Evolutionary conservation across 2,113 vertebrate genomes (phyloP).

Genomic region (Mobula hypostoma): DNA sequence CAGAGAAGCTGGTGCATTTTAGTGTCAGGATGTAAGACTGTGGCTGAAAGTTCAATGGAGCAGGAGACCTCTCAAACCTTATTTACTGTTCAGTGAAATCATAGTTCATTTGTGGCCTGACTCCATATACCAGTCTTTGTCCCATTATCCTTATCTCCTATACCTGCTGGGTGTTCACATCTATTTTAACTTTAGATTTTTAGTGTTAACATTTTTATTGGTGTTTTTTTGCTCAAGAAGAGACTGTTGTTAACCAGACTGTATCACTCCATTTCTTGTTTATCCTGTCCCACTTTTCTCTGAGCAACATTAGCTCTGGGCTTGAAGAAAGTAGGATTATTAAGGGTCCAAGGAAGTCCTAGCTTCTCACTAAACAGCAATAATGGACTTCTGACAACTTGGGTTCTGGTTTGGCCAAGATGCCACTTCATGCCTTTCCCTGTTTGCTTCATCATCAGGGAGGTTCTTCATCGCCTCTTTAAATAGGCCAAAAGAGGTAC

Average conservation of each 20-base stretch:
- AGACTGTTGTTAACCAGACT: background rate
- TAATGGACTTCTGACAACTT: background rate
- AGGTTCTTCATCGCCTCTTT: background rate
- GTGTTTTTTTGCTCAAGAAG: background rate
- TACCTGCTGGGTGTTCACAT: background rate
- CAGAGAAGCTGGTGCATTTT: background rate
- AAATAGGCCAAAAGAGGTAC: background rate
- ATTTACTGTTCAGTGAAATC: background rate
- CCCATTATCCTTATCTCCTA: background rate
- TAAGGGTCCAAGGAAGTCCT: background rate
- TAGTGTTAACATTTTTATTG: background rate
- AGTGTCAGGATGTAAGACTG: background rate
- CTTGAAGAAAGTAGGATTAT: no score
- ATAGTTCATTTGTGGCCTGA: background rate
- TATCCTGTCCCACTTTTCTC: background rate
- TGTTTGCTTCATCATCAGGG: background rate
- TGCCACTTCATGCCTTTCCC: background rate
- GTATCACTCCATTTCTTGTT: background rate
- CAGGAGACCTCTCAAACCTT: background rate
- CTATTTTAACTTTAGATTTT: no score
- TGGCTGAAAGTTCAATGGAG: background rate
- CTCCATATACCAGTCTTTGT: no score
- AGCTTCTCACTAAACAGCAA: background rate
- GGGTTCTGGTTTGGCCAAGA: background rate
- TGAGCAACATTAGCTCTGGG: background rate